phyloP scores from a whole-genome alignment of 2,888 invertebrate species.

The Neoascia interrupta region DNA sequence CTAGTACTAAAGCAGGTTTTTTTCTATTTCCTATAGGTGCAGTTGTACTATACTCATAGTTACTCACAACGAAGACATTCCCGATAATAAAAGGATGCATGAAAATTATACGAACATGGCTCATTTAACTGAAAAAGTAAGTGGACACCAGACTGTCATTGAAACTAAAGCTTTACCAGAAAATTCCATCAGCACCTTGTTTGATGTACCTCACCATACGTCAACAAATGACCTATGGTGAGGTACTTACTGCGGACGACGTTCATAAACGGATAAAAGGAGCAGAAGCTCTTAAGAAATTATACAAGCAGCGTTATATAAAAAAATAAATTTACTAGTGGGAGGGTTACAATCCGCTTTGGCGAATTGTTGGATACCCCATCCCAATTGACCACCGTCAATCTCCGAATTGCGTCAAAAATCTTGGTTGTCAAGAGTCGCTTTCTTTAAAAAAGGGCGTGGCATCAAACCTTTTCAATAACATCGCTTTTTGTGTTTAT shows the following conservation, averaged over 20 bases:
- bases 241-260: background rate
- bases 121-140: constrained; percentile 8
- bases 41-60: too few species aligned
- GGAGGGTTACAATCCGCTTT: too few species aligned
- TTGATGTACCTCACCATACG: too few species aligned
- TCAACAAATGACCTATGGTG: too few species aligned
- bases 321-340: too few species aligned
- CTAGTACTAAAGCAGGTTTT: background rate
- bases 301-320: too few species aligned
- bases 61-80: background rate
- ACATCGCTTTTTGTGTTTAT: too few species aligned
- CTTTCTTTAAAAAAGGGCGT: too few species aligned
- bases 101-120: too few species aligned
- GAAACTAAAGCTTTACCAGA: constrained; percentile 2
- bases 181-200: constrained; percentile 9
- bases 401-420: too few species aligned
- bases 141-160: constrained; percentile 18
- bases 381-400: background rate
- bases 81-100: background rate
- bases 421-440: too few species aligned
- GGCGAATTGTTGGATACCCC: background rate
- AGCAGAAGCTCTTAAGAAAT: background rate
- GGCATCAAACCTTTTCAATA: too few species aligned
- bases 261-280: background rate
- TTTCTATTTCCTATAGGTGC: background rate